These are phyloP conservation scores for Hormiphora californensis DNA, from an alignment of 37 sponge, comb jelly and placozoan genomes.

Conservation along the genomic window DNA sequence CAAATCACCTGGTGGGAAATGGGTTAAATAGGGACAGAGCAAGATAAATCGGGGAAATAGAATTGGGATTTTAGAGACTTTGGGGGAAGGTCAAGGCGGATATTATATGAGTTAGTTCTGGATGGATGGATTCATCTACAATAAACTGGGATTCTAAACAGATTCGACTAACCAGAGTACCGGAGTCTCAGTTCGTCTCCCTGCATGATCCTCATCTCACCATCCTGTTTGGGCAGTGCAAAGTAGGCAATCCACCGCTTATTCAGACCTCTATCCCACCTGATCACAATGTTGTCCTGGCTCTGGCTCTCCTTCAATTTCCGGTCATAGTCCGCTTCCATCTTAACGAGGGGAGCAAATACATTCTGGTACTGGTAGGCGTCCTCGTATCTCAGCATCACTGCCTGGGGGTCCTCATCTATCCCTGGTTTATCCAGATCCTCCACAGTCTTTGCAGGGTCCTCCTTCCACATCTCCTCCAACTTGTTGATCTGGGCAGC, in stretches of 20 bases:
- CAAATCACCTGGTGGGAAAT: conserved; percentile 36
- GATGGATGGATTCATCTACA: background rate
- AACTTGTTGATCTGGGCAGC: conserved; percentile 91
- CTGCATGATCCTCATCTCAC: conserved; percentile 94
- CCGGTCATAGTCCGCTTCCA: conserved; percentile 97
- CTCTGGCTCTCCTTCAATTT: conserved; percentile 85
- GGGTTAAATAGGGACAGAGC: no score
- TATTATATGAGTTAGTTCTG: no score
- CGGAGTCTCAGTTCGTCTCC: conserved; percentile 90
- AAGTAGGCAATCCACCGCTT: conserved; percentile 95
- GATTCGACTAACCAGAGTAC: conserved; percentile 55
- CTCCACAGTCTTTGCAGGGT: conserved; percentile 73
- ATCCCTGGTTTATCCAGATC: conserved; percentile 90
- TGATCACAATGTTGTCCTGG: conserved; percentile 80
- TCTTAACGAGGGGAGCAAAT: conserved; percentile 90
- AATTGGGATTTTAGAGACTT: background rate
- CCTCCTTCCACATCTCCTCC: conserved; percentile 91
- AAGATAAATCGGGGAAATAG: background rate
- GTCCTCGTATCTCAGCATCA: conserved; percentile 82
- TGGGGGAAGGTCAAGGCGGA: no score
- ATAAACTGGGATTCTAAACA: background rate
- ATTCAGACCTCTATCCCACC: conserved; percentile 92
- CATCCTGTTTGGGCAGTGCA: conserved; percentile 74
- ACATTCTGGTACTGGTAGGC: conserved; percentile 96
- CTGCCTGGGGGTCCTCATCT: conserved; percentile 82